Conservation (phyloP, 2,888 invertebrate genomes). For the Drosophila aldrichi region DNA sequence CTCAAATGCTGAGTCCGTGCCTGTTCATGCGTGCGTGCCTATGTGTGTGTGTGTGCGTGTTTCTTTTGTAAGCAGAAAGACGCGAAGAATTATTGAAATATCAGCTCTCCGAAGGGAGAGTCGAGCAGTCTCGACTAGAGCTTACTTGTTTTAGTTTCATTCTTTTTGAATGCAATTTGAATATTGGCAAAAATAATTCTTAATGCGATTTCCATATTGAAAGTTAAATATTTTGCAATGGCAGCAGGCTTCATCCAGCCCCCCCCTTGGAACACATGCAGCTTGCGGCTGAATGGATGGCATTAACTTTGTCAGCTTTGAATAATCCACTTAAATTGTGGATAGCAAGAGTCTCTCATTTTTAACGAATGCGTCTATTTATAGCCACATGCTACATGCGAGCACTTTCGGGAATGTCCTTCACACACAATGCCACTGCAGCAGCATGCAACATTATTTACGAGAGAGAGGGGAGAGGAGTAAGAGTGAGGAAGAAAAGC, state of each 20-base stretch:
- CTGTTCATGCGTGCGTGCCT: too few species aligned
- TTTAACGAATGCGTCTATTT: constrained; percentile 59
- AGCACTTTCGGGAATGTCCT: constrained; percentile 72
- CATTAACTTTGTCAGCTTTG: constrained; percentile 56
- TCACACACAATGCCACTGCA: constrained; percentile 56
- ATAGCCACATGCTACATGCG: constrained; percentile 20
- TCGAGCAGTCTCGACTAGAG: too few species aligned
- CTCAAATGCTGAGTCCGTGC: too few species aligned
- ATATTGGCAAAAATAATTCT: background rate
- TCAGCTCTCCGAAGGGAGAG: too few species aligned
- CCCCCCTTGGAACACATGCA: background rate
- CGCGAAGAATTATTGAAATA: too few species aligned
- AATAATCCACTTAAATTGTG: constrained; percentile 71
- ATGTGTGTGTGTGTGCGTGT: too few species aligned
- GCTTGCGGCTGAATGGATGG: constrained; percentile 13
- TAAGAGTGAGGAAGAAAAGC: background rate
- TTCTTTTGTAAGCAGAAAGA: too few species aligned
- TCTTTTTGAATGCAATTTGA: background rate
- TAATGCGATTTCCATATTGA: background rate
- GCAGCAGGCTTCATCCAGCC: background rate
- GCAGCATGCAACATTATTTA: constrained; percentile 40
- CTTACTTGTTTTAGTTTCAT: too few species aligned
- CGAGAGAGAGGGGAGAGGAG: background rate
- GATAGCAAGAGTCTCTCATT: constrained; percentile 48
- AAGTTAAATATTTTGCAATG: background rate